Conservation (phyloP, 2,113 vertebrate genomes). For the Tursiops truncatus region DNA sequence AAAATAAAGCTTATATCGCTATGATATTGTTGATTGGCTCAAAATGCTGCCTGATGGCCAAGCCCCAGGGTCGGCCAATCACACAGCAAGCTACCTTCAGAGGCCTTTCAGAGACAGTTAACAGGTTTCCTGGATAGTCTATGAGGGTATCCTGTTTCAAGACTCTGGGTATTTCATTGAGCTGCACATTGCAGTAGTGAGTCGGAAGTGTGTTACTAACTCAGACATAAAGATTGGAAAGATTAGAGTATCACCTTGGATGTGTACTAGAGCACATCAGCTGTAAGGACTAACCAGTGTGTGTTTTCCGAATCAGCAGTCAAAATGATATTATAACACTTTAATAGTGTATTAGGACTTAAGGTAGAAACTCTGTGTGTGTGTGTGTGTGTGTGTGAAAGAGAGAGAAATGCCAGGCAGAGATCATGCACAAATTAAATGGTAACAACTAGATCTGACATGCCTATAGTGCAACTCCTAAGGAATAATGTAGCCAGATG, state of each 20-base stretch:
- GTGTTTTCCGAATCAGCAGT: constrained; percentile 23
- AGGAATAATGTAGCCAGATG: background rate
- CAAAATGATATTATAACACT: background rate
- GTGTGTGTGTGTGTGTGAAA: too few species aligned
- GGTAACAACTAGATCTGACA: background rate
- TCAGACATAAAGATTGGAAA: background rate
- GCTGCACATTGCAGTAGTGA: background rate
- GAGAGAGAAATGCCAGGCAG: background rate
- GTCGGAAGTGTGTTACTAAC: background rate
- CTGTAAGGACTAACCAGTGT: background rate
- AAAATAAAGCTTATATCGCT: background rate
- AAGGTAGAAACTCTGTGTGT: background rate
- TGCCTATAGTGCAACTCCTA: background rate
- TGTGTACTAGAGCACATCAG: background rate
- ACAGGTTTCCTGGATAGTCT: background rate
- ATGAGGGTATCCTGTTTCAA: background rate
- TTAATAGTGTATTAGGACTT: background rate
- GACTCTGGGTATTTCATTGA: background rate
- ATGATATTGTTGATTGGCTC: background rate
- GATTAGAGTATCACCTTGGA: background rate
- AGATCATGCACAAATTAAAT: background rate
- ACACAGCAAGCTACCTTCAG: background rate
- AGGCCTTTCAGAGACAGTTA: background rate
- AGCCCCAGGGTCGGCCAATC: background rate
- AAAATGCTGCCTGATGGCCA: background rate